A percentile compares a stretch with the other conserved stretches of the same genome.
These are phyloP conservation scores for Chelonia mydas DNA, from an alignment of 2,797 vertebrate species.

Conservation along the genomic window DNA sequence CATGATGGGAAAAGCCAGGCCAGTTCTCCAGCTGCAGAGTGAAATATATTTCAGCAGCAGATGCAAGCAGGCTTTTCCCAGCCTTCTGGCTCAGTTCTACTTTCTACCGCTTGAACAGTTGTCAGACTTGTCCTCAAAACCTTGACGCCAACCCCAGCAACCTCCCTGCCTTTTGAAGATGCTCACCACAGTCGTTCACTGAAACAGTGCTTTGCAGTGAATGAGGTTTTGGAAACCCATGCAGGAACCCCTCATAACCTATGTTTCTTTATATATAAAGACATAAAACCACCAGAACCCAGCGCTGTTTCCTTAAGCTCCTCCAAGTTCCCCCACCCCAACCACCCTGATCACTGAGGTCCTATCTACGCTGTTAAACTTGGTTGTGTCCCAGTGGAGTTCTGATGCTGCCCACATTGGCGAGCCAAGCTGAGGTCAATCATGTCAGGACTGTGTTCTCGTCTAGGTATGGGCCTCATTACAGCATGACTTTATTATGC, in stretches of 20 bases:
- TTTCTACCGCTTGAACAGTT: background rate
- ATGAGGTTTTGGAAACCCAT: background rate
- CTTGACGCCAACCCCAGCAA: slow-evolving; percentile 9
- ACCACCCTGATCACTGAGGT: background rate
- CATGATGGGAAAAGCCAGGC: background rate
- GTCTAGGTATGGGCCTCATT: background rate
- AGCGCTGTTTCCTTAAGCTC: background rate
- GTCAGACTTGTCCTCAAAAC: background rate
- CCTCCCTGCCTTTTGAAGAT: slow-evolving; percentile 16
- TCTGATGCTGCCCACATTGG: background rate
- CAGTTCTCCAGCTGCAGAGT: background rate
- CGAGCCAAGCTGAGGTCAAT: background rate
- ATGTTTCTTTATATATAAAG: background rate
- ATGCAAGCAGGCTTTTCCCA: background rate
- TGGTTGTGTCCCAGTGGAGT: background rate
- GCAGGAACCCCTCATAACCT: background rate
- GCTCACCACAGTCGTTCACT: slow-evolving; percentile 21
- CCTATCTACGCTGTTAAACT: background rate
- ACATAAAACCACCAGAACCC: background rate
- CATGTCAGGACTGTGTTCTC: background rate
- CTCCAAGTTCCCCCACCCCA: rapidly evolving
- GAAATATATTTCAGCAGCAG: background rate
- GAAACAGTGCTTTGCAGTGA: background rate
- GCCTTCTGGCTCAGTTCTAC: slow-evolving; percentile 6
- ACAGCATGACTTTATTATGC: background rate